Evolutionary conservation across 2,113 vertebrate genomes (phyloP).

Genomic region (Thomomys bottae): DNA sequence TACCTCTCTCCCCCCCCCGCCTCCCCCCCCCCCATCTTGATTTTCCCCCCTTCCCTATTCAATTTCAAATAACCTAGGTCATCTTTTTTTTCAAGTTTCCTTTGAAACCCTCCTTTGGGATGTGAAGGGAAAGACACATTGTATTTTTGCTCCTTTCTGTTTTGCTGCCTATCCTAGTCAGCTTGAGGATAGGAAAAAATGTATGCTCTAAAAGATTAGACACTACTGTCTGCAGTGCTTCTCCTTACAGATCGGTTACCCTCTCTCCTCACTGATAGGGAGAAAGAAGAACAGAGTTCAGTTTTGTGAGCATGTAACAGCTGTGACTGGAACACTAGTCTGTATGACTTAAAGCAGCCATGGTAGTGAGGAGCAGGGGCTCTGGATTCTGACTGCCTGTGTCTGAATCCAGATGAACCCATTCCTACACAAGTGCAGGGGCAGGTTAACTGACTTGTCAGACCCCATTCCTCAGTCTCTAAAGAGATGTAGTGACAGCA

Average conservation of each 20-base stretch:
- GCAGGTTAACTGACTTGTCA: background rate
- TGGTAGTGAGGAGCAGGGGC: background rate
- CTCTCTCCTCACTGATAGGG: background rate
- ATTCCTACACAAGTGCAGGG: background rate
- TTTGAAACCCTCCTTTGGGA: constrained; percentile 5
- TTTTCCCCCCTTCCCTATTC: too few species aligned
- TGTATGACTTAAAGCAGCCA: background rate
- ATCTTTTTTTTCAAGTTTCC: constrained; percentile 44
- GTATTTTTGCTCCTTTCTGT: constrained; percentile 5
- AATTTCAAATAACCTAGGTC: background rate
- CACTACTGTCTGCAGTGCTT: too few species aligned
- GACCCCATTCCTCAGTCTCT: background rate
- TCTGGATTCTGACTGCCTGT: background rate
- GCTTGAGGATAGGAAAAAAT: background rate
- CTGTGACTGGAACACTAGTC: background rate
- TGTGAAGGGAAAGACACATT: background rate
- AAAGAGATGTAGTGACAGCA: background rate
- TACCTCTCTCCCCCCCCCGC: too few species aligned
- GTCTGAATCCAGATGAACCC: background rate
- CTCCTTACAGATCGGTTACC: background rate
- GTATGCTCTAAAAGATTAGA: background rate
- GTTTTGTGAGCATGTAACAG: background rate
- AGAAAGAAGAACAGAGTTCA: background rate
- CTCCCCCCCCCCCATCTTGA: too few species aligned
- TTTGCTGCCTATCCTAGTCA: background rate